Percentiles rank a stretch among this genome's conserved stretches.
These are phyloP conservation scores for Drosophila ercepeae DNA, from an alignment of 1,140 invertebrate species.

Conservation along the genomic window DNA sequence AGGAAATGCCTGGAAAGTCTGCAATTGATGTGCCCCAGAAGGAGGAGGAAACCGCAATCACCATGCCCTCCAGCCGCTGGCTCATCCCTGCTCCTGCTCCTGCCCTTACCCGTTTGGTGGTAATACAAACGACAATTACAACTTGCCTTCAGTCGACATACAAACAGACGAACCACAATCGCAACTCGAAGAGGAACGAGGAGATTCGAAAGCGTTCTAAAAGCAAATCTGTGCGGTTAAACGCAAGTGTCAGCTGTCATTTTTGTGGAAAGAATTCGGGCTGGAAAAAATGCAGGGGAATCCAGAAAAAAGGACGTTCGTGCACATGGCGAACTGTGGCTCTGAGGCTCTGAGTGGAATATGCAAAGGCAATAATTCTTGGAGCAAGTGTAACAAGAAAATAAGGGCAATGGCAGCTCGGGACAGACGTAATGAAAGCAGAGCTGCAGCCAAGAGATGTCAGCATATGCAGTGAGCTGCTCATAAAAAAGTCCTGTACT, in stretches of 20 bases:
- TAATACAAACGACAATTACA: slow-evolving; percentile 81
- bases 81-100: neutral
- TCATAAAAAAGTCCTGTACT: slow-evolving; percentile 42
- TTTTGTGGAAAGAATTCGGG: slow-evolving; percentile 54
- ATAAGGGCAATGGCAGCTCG: slow-evolving; percentile 65
- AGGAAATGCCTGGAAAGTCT: neutral
- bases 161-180: slow-evolving; percentile 65
- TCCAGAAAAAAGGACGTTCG: slow-evolving; percentile 2
- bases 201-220: slow-evolving; percentile 33
- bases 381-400: slow-evolving; percentile 76
- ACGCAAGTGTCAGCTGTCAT: slow-evolving; percentile 81
- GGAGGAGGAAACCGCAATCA: slow-evolving; percentile 58
- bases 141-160: slow-evolving; percentile 60
- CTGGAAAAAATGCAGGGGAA: slow-evolving; percentile 19
- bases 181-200: neutral
- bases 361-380: slow-evolving; percentile 80
- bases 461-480: slow-evolving; percentile 47
- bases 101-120: slow-evolving; percentile 38
- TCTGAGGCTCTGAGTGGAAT: slow-evolving; percentile 28
- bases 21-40: slow-evolving; percentile 11
- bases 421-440: slow-evolving; percentile 45
- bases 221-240: slow-evolving; percentile 80
- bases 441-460: slow-evolving; percentile 40
- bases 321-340: slow-evolving; percentile 13
- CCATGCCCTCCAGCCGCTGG: slow-evolving; percentile 37